Evolutionary conservation across 2,113 vertebrate genomes (phyloP), one percentile per base, ranked within the genome.

Genomic region (Paralichthys olivaceus): DNA sequence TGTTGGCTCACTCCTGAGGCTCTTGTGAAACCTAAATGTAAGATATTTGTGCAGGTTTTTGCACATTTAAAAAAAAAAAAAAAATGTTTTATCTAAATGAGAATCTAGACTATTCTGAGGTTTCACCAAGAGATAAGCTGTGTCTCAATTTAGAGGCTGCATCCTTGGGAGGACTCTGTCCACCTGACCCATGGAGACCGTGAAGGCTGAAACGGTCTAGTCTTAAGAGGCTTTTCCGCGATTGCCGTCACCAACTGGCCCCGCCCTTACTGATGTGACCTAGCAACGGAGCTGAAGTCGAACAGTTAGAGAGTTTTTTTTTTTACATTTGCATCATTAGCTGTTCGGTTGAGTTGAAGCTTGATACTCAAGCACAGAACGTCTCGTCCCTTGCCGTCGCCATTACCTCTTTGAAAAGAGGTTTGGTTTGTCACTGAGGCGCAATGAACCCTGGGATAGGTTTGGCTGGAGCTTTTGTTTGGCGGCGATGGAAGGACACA

Each of bases 31-130:
- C 19, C 19, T 53, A 53, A 53, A 22, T 45, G 14, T 45, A 14
- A 7, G 15, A 51, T n/a, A 51, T 51, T n/a, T 51, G 49, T 51
- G 49, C 19, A 51, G 19, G 17, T 53, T 74, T 43, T 37, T 49
- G 71, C 47, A 55, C 19, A 37, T 4, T 49, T 65, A 23, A 3
- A 67, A 61, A 68, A 45, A 37, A 5, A 0, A 34, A 23, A 63
- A n/a, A n/a, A n/a, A n/a, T n/a, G n/a, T n/a, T n/a, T 69, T 4
- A 49, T 49, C 45, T 4, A 62, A 45, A 54, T 29, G 73, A 40
- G 19, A 69, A n/a, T 49, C 17, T 8, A 72, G 47, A 51, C 19
- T 7, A 49, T 12, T 13, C 4, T 56, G 25, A 74, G 40, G 45
- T 63, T 43, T 37, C 47, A 54, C 43, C 7, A 47, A 32, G 43